phyloP scores from a whole-genome alignment of 2,113 vertebrate genomes.

The Numenius arquata region DNA sequence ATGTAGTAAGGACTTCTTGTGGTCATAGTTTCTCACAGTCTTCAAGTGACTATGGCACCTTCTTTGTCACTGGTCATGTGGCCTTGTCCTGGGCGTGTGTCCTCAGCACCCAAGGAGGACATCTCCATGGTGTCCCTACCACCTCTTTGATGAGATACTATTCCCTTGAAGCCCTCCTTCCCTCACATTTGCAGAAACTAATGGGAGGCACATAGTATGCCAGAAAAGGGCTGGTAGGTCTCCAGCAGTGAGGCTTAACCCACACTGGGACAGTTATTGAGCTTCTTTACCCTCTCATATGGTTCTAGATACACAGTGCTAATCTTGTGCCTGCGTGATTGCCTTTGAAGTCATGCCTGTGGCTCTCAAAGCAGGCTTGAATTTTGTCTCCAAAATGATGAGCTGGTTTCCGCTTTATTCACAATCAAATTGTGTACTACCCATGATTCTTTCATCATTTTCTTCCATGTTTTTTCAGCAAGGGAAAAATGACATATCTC shows the following conservation, averaged over 20 bases:
- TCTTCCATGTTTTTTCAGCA: neutral
- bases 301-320: neutral
- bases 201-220: neutral
- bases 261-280: rapidly evolving
- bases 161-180: neutral
- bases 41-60: neutral
- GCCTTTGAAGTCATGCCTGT: neutral
- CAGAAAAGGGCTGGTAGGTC: neutral
- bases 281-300: rapidly evolving
- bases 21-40: neutral
- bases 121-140: neutral
- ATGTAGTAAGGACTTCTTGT: neutral
- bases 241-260: neutral
- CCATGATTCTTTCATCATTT: neutral
- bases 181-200: neutral
- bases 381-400: neutral
- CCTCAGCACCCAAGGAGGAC: neutral
- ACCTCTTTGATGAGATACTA: neutral
- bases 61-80: neutral
- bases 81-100: neutral
- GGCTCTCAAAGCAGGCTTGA: neutral
- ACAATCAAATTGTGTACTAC: neutral
- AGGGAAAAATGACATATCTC: neutral
- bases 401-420: neutral
- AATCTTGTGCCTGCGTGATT: neutral